Evolutionary conservation across 1,140 invertebrate species (phyloP).

Genomic region (Anthonomus grandis): DNA sequence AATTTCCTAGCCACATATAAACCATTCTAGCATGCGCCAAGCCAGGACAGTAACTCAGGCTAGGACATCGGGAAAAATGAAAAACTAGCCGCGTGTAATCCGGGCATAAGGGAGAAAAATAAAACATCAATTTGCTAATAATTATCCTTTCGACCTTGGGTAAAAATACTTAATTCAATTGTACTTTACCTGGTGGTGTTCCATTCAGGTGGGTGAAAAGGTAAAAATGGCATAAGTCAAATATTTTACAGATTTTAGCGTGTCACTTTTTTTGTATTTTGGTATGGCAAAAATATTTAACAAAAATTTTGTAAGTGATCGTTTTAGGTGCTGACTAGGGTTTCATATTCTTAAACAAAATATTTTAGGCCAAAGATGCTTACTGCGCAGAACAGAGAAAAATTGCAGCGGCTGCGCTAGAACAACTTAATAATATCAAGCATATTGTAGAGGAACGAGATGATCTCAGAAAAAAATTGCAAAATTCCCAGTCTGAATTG

Average conservation of each 20-base stretch:
- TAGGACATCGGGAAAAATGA: background rate
- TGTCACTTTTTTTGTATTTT: conserved; percentile 7
- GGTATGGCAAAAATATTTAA: conserved; percentile 25
- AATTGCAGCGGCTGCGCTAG: conserved; percentile 32
- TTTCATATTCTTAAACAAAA: background rate
- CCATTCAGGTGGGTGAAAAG: no score
- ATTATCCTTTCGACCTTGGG: no score
- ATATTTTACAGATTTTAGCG: background rate
- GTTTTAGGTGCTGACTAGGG: no score
- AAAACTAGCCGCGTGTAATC: background rate
- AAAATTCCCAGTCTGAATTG: conserved; percentile 30
- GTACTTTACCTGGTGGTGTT: no score
- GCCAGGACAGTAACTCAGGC: no score
- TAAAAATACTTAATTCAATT: no score
- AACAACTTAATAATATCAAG: conserved; percentile 37
- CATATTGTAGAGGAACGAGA: conserved; percentile 35
- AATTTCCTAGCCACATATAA: no score
- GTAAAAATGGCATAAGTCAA: no score
- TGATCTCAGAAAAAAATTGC: conserved; percentile 26
- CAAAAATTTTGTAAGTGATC: conserved; percentile 23
- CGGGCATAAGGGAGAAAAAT: no score
- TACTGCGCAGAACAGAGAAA: conserved; percentile 33
- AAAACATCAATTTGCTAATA: no score
- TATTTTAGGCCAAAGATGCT: conserved; percentile 30
- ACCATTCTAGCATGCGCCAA: no score